phyloP scores from a whole-genome alignment of 2,888 invertebrate species.

The Drosophila meridionalis region DNA sequence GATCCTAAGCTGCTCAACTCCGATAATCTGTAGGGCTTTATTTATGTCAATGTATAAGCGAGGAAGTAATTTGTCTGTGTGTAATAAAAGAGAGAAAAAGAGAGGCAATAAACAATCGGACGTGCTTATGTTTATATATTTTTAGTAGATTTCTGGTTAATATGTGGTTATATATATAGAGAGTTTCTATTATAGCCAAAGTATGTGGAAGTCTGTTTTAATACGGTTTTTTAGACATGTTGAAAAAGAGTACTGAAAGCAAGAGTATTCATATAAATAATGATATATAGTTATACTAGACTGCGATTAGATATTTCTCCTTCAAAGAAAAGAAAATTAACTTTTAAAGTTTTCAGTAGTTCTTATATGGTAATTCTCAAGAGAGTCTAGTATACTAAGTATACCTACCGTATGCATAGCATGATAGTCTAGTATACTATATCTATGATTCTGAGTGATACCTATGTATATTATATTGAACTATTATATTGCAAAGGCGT shows the following conservation, averaged over 20 bases:
- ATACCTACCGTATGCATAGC: background rate
- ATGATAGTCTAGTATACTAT: background rate
- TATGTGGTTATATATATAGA: background rate
- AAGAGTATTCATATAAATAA: too few species aligned
- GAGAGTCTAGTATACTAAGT: too few species aligned
- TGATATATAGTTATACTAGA: too few species aligned
- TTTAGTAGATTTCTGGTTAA: background rate
- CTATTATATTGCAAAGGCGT: background rate
- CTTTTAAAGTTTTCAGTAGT: too few species aligned
- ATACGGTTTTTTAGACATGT: background rate
- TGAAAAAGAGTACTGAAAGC: too few species aligned
- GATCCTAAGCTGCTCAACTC: conserved; percentile 1
- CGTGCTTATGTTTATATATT: background rate
- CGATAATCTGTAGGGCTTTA: background rate
- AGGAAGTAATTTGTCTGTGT: background rate
- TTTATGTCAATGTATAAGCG: background rate
- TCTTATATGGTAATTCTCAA: too few species aligned
- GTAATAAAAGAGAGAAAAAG: background rate
- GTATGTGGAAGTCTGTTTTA: background rate
- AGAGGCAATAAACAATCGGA: background rate
- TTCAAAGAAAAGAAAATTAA: too few species aligned
- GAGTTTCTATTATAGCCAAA: background rate
- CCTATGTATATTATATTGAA: background rate
- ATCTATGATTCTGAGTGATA: background rate
- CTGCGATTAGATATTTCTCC: too few species aligned